phyloP scores from a whole-genome alignment of 2,888 invertebrate genomes.

The Hirudinaria manillensis region DNA sequence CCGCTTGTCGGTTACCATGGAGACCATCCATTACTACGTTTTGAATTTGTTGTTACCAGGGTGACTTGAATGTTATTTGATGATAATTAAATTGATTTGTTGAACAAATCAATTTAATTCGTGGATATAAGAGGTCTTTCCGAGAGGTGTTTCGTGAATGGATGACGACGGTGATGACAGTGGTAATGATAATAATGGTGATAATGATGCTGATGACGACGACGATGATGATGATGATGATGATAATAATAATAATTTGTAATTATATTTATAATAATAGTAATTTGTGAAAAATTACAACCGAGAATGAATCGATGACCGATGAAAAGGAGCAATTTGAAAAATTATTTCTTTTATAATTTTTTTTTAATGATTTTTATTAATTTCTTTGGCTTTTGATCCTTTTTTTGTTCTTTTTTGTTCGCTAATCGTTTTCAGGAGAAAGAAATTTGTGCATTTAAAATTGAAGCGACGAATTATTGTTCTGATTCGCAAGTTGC shows the following conservation, averaged over 20 bases:
- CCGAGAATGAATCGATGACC: background rate
- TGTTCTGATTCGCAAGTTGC: no score
- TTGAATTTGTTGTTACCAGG: background rate
- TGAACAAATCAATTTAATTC: background rate
- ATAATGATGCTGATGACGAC: slow-evolving; percentile 7
- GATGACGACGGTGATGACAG: background rate
- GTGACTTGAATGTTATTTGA: no score
- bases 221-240: slow-evolving; percentile 23
- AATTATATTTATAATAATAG: background rate
- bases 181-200: slow-evolving; percentile 13
- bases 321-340: no score
- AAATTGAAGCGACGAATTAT: no score
- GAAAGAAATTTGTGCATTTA: no score
- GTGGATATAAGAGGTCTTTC: background rate
- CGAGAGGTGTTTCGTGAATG: background rate
- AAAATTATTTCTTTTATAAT: no score
- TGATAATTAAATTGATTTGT: background rate
- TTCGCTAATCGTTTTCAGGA: no score
- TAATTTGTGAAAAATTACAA: background rate
- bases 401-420: no score
- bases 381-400: no score
- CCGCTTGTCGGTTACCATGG: background rate
- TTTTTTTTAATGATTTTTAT: no score
- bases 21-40: background rate
- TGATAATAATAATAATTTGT: slow-evolving; percentile 1